Percentiles rank a stretch among this genome's conserved stretches.
phyloP scores from a whole-genome alignment of 92 coral and sea anemone genomes.

The Epizoanthus scotinus region DNA sequence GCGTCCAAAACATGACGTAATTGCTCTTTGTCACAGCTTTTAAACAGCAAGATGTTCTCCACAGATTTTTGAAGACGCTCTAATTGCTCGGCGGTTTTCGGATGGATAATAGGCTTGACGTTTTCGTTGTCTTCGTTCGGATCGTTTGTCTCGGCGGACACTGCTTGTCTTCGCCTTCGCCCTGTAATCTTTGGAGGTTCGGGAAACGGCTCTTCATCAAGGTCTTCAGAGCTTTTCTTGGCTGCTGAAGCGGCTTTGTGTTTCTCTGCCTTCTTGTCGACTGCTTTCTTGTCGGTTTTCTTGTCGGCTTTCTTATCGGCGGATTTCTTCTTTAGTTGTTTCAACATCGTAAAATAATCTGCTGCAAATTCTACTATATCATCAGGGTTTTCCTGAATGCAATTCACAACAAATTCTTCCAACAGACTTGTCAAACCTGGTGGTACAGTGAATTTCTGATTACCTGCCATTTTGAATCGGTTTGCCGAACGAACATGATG shows the following conservation, averaged over 20 bases:
- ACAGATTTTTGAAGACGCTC: constrained; percentile 81
- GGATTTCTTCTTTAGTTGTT: constrained; percentile 55
- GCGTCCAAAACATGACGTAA: constrained; percentile 81
- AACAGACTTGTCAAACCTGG: constrained; percentile 89
- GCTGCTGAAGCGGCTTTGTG: constrained; percentile 41
- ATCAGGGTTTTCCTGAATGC: constrained; percentile 93
- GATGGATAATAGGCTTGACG: constrained; percentile 73
- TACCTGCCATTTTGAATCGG: constrained; percentile 60
- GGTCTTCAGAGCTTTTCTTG: constrained; percentile 34
- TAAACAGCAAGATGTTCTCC: constrained; percentile 84
- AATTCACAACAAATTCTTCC: constrained; percentile 96
- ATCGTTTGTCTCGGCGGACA: constrained; percentile 95
- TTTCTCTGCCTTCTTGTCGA: constrained; percentile 76
- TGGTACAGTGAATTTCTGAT: constrained; percentile 76
- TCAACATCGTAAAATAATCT: constrained; percentile 90
- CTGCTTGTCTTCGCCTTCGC: constrained; percentile 86
- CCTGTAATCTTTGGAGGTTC: constrained; percentile 85
- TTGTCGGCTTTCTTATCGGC: constrained; percentile 51
- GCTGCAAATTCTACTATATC: constrained; percentile 96
- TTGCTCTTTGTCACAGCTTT: constrained; percentile 91
- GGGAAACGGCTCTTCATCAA: constrained; percentile 61
- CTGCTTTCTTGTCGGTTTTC: constrained; percentile 40
- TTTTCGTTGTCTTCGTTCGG: constrained; percentile 76
- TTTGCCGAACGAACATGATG: constrained; percentile 19
- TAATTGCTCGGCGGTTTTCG: constrained; percentile 89